Conservation (phyloP, 2,797 vertebrate species). For the Propithecus deckenii region DNA sequence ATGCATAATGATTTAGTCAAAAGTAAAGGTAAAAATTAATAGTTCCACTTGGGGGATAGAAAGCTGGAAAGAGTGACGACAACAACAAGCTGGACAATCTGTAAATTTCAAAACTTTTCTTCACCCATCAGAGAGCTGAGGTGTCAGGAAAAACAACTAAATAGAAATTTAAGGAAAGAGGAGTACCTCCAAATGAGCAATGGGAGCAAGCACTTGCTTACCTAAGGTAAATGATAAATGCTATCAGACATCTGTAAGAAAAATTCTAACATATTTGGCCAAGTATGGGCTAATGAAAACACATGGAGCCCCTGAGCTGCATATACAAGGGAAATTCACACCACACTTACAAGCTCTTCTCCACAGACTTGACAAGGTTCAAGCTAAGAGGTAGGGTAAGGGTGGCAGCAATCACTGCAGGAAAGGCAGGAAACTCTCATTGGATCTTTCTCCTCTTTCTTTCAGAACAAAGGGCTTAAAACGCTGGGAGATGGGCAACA, state of each 20-base stretch:
- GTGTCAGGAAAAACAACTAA: not conserved
- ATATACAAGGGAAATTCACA: not conserved
- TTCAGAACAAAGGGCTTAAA: not conserved
- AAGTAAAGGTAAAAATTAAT: not conserved
- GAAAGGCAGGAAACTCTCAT: not conserved
- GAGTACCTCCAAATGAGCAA: not conserved
- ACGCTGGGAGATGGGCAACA: not conserved
- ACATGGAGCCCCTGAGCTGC: not conserved
- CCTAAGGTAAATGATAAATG: not conserved
- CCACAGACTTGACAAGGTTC: not conserved
- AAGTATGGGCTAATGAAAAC: not conserved
- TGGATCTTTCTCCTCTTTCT: not conserved
- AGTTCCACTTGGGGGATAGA: not conserved
- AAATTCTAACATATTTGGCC: not conserved
- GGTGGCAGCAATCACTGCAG: not conserved
- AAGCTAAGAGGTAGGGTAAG: not conserved
- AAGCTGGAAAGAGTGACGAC: not conserved
- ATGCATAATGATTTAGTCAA: not conserved
- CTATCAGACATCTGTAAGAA: not conserved
- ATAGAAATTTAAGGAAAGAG: not conserved
- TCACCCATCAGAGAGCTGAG: not conserved
- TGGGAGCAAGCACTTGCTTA: not conserved
- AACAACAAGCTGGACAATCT: not conserved
- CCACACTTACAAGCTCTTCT: not conserved
- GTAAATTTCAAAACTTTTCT: not conserved